These are phyloP conservation scores for Tinea semifulvella DNA, from an alignment of 2,888 invertebrate genomes.

Conservation along the genomic window DNA sequence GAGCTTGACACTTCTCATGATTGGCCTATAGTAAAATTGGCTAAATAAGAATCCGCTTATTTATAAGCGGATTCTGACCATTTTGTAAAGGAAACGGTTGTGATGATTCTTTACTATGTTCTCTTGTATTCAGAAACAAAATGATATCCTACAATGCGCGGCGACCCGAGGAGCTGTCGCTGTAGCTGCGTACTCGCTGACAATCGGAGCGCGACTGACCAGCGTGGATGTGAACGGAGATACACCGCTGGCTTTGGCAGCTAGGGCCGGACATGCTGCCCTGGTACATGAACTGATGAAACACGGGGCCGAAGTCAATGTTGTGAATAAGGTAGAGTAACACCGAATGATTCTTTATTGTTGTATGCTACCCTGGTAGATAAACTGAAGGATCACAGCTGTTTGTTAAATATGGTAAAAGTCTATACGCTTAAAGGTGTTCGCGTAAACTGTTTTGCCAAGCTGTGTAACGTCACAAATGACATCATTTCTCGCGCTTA, in stretches of 20 bases:
- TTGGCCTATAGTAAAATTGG: too few relatives aligned
- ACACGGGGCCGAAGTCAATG: conserved; percentile 72
- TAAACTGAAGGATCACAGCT: neutral
- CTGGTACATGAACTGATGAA: conserved; percentile 74
- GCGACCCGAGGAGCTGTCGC: conserved; percentile 72
- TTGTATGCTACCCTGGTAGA: neutral
- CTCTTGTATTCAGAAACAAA: conserved; percentile 65
- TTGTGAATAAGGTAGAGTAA: conserved; percentile 76
- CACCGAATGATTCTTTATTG: too few relatives aligned
- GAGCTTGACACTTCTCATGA: too few relatives aligned
- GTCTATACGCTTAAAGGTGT: too few relatives aligned
- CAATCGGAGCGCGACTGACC: conserved; percentile 72
- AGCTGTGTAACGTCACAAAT: too few relatives aligned
- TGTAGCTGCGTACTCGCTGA: conserved; percentile 59
- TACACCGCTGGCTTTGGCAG: conserved; percentile 80
- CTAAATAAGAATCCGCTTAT: too few relatives aligned
- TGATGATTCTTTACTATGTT: too few relatives aligned
- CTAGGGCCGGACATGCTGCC: conserved; percentile 74
- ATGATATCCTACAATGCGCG: conserved; percentile 79
- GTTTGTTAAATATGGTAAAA: too few relatives aligned
- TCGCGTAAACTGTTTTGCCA: too few relatives aligned
- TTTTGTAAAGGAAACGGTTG: too few relatives aligned
- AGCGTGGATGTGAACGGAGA: conserved; percentile 74
- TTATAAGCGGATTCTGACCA: too few relatives aligned
- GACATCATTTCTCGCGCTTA: too few relatives aligned